Conservation (phyloP, 1,140 invertebrate species). For the Papilio xuthus region DNA sequence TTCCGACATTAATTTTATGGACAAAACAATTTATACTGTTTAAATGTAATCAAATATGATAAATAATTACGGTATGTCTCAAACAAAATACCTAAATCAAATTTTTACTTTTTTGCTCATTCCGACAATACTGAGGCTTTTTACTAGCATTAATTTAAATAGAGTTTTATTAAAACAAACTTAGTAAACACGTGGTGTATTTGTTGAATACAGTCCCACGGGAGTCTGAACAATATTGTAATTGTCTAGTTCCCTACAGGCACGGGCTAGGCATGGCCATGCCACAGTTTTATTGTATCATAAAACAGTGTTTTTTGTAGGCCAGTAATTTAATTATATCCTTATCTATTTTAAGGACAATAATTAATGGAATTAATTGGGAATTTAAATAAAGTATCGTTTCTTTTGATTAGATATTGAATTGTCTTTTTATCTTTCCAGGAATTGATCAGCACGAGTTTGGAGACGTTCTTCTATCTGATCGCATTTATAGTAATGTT, state of each 20-base stretch:
- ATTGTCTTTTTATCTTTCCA: constrained; percentile 69
- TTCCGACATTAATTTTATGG: too few species aligned
- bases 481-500: constrained; percentile 91
- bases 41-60: too few species aligned
- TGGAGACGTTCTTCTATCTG: constrained; percentile 87
- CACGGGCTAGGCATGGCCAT: neutral
- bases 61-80: too few species aligned
- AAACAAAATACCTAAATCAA: too few species aligned
- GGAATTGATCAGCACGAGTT: constrained; percentile 89
- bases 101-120: neutral
- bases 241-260: neutral
- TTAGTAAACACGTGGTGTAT: neutral
- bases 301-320: neutral
- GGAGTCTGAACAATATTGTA: constrained; percentile 16
- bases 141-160: neutral
- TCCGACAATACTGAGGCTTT: neutral
- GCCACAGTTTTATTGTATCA: neutral
- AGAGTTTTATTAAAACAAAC: neutral
- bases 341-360: neutral
- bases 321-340: neutral
- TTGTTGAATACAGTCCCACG: constrained; percentile 3
- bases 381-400: neutral
- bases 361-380: neutral
- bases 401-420: neutral
- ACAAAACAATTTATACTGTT: neutral